phyloP scores from a whole-genome alignment of 2,113 vertebrate species.

The Amblyornis subalaris region DNA sequence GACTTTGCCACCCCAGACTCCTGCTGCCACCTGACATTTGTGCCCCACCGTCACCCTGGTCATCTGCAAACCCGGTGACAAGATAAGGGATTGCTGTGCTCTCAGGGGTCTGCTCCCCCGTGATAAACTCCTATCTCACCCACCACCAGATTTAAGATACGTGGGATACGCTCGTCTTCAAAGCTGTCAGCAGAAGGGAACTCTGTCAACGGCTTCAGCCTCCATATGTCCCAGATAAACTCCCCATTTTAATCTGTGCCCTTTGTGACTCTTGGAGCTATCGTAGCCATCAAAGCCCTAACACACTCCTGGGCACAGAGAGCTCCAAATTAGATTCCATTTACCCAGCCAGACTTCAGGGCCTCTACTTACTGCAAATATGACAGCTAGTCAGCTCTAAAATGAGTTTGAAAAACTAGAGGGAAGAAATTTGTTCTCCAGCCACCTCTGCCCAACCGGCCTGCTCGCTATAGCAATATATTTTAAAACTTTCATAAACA shows the following conservation, averaged over 20 bases:
- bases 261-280: not conserved
- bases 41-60: conserved; percentile 15
- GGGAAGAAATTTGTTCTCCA: not conserved
- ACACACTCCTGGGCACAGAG: not conserved
- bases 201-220: conserved; percentile 70
- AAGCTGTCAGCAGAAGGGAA: conserved; percentile 71
- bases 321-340: conserved; percentile 14
- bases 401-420: not conserved
- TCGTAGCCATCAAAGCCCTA: not conserved
- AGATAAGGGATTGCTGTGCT: conserved; percentile 76
- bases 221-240: conserved; percentile 59
- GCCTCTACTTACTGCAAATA: not conserved
- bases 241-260: conserved; percentile 18
- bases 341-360: conserved; percentile 4
- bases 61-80: conserved; percentile 74
- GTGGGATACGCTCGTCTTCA: conserved; percentile 68
- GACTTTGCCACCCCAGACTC: conserved; percentile 60
- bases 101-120: conserved; percentile 70
- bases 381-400: not conserved
- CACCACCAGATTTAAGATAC: conserved; percentile 69
- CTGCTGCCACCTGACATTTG: conserved; percentile 51
- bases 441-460: not conserved
- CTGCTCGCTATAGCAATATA: not conserved
- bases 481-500: conserved; percentile 49
- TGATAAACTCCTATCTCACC: conserved; percentile 82